phyloP scores from a whole-genome alignment of 2,113 vertebrate genomes.

The Urocolius indicus region DNA sequence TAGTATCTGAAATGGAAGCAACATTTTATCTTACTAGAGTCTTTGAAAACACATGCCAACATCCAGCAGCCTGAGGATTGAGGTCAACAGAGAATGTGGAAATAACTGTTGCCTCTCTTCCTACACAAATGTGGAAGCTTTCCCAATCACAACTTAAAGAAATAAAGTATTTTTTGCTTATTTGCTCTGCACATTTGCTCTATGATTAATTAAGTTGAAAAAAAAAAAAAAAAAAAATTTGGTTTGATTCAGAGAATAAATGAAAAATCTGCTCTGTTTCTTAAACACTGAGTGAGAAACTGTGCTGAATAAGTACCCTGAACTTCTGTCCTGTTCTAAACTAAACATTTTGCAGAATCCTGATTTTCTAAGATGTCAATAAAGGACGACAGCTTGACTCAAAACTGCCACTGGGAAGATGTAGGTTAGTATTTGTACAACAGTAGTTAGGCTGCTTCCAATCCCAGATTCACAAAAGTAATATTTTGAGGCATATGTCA shows the following conservation, averaged over 20 bases:
- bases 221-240: background rate
- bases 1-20: background rate
- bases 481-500: background rate
- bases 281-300: no score
- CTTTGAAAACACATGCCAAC: background rate
- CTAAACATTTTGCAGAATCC: no score
- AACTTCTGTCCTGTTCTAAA: no score
- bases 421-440: no score
- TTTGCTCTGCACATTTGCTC: background rate
- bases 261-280: background rate
- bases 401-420: background rate
- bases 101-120: background rate
- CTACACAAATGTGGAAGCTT: background rate
- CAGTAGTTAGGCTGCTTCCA: background rate
- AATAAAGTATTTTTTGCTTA: background rate
- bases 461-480: background rate
- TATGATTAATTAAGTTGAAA: background rate
- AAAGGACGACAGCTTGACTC: background rate
- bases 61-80: background rate
- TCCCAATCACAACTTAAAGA: background rate
- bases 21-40: background rate
- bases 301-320: no score
- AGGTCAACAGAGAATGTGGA: background rate
- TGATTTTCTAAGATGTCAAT: background rate
- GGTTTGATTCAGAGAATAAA: background rate